Evolutionary conservation across 2,113 vertebrate species (phyloP).

Genomic region (Corydoras maculifer): DNA sequence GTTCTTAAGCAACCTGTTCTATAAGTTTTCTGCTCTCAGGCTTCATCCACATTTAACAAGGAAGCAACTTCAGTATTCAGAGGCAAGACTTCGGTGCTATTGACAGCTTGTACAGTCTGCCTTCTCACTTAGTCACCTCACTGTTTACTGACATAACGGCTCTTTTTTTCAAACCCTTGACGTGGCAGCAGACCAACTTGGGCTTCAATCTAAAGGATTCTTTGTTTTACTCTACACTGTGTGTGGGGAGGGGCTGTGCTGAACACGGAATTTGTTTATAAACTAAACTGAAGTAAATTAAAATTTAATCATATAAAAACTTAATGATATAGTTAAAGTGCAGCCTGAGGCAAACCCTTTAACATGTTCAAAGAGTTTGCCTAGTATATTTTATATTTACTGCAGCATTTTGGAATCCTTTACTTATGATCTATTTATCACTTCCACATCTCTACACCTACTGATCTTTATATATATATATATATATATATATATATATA

Average conservation of each 20-base stretch:
- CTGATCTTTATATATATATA: too few relatives aligned
- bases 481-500: too few relatives aligned
- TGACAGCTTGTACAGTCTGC: background rate
- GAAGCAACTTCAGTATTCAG: background rate
- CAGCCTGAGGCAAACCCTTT: too few relatives aligned
- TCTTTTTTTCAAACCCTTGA: slow-evolving; percentile 8
- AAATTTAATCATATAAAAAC: too few relatives aligned
- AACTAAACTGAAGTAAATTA: background rate
- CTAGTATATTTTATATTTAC: too few relatives aligned
- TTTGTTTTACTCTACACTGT: slow-evolving; percentile 17
- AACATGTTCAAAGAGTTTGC: too few relatives aligned
- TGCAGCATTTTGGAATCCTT: too few relatives aligned
- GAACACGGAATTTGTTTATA: background rate
- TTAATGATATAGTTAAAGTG: too few relatives aligned
- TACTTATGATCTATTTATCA: too few relatives aligned
- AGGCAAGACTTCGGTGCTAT: background rate
- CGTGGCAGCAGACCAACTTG: slow-evolving; percentile 20
- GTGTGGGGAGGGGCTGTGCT: slow-evolving; percentile 1
- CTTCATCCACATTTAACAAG: background rate
- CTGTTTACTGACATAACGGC: slow-evolving; percentile 27
- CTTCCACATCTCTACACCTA: too few relatives aligned
- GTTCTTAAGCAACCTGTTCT: background rate
- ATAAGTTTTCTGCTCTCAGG: background rate
- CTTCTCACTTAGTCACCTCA: background rate
- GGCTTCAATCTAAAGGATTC: slow-evolving; percentile 21